phyloP scores from a whole-genome alignment of 2,888 invertebrate genomes.

The Drosophila nr. perissopoda region DNA sequence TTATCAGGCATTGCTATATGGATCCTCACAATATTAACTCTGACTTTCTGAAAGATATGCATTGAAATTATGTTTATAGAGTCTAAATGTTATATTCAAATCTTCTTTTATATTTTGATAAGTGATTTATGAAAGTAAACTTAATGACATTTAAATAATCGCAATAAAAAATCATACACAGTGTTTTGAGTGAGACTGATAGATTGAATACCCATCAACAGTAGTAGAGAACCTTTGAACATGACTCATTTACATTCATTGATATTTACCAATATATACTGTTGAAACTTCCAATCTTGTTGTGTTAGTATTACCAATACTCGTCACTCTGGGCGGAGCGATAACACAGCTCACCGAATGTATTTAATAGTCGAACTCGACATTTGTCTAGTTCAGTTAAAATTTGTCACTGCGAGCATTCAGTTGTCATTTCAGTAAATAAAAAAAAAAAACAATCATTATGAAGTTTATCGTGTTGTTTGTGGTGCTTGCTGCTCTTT shows the following conservation, averaged over 20 bases:
- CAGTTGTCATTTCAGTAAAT: not conserved
- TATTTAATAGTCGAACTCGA: not conserved
- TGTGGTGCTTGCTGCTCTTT: conserved; percentile 2
- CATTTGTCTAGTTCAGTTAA: not conserved
- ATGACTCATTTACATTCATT: not conserved
- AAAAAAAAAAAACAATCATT: not conserved
- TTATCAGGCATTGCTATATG: no score
- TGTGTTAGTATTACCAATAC: not conserved
- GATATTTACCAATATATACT: not conserved
- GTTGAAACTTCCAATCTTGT: not conserved
- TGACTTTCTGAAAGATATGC: not conserved
- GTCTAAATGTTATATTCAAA: not conserved
- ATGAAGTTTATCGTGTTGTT: conserved; percentile 15
- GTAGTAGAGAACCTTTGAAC: not conserved
- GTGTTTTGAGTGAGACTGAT: not conserved
- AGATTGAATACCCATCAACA: not conserved
- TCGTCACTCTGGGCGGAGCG: not conserved
- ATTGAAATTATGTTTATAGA: not conserved
- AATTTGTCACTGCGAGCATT: not conserved
- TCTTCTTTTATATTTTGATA: no score
- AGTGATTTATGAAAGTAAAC: not conserved
- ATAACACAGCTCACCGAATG: not conserved
- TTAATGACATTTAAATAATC: not conserved
- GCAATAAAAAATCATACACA: not conserved
- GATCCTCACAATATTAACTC: not conserved